A percentile compares a stretch with the other conserved stretches of the same genome.
phyloP scores from a whole-genome alignment of 2,888 invertebrate species.

The Apodemia mormo region DNA sequence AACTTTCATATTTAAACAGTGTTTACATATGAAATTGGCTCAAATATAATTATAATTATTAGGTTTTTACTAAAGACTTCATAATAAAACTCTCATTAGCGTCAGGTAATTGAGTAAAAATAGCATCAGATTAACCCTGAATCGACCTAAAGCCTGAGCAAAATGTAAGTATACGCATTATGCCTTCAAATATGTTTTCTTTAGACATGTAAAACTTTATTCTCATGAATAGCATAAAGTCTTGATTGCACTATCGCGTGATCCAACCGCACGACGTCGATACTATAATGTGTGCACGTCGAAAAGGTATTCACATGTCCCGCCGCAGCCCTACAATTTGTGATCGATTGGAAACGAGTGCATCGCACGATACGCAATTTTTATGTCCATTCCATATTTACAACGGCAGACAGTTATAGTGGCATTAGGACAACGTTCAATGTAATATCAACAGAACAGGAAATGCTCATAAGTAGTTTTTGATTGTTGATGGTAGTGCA shows the following conservation, averaged over 20 bases:
- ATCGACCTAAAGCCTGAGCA: not conserved
- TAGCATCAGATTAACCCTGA: not conserved
- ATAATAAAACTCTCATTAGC: too few species aligned
- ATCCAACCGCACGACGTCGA: constrained; percentile 38
- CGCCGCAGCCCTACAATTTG: constrained; percentile 40
- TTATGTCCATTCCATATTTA: not conserved
- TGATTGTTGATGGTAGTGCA: not conserved
- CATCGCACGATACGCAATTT: constrained; percentile 27
- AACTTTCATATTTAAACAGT: too few species aligned
- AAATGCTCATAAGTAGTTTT: not conserved
- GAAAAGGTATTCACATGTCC: constrained; percentile 39
- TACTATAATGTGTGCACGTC: constrained; percentile 36
- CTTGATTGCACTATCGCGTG: constrained; percentile 41
- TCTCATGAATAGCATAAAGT: constrained; percentile 30
- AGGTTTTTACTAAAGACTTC: too few species aligned
- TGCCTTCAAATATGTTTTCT: constrained; percentile 1
- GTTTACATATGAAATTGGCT: too few species aligned
- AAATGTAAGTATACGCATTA: not conserved
- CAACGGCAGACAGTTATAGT: not conserved
- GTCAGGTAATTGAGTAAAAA: too few species aligned
- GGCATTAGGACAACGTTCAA: constrained; percentile 19
- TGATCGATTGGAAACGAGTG: constrained; percentile 34
- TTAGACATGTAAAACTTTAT: constrained; percentile 21
- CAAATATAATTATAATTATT: too few species aligned
- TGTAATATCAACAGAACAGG: constrained; percentile 25